Evolutionary conservation across 2,797 vertebrate species (phyloP).

Genomic region (Fringilla coelebs): DNA sequence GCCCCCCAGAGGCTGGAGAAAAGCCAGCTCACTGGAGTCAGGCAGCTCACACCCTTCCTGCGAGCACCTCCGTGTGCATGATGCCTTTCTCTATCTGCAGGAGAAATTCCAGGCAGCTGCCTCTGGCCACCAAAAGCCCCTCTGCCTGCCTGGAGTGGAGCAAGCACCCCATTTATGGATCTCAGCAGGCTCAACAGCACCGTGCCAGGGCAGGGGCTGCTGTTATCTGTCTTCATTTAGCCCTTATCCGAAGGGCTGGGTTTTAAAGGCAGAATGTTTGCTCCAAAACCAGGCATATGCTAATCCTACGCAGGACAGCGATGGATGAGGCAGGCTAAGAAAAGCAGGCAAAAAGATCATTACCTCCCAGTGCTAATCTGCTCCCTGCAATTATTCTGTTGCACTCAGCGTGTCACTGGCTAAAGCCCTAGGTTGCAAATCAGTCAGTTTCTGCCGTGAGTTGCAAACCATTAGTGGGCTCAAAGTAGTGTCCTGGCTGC

Average conservation of each 20-base stretch:
- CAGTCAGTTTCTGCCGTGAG: not conserved
- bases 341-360: conserved; percentile 35
- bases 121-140: not conserved
- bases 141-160: not conserved
- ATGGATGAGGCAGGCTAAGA: conserved; percentile 48
- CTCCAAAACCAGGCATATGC: conserved; percentile 44
- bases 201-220: not conserved
- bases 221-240: conserved; percentile 5
- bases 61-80: fast-evolving
- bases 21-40: not conserved
- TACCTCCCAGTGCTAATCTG: not conserved
- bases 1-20: not conserved
- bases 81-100: not conserved
- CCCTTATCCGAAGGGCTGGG: not conserved
- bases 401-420: not conserved
- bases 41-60: not conserved
- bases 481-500: not conserved
- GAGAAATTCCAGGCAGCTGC: not conserved
- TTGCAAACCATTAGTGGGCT: not conserved
- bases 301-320: conserved; percentile 40
- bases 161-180: not conserved
- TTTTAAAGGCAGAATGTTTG: conserved; percentile 57
- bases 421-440: not conserved
- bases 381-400: not conserved
- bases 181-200: not conserved